Base-by-base conservation (phyloP, 2,113 vertebrate species). In the Coregonus clupeaformis region DNA sequence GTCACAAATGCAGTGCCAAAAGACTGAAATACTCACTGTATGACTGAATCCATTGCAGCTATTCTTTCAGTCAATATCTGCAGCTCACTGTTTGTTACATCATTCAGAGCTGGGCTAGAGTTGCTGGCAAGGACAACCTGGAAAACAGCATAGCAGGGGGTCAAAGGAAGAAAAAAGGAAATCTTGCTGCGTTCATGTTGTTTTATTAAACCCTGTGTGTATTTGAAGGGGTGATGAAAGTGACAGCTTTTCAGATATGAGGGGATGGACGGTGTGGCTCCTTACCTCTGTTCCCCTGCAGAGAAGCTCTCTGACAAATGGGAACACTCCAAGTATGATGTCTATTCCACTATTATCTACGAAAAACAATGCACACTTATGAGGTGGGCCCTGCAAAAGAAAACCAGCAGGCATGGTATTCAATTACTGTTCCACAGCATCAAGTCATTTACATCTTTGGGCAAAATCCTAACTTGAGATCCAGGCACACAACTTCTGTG, bases 321-420 rank as follows among this genome's bases (percentile, higher is more conserved):
- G 98, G 91, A 99, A 98, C 89, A 99, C 95, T 82, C 98, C 98
- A 88, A 99, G 94, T 93, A 99, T 99, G 90, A 99, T 95, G 93
- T 99, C 98, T 88, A 99, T 93, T 88, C 98, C 98, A 92, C 98
- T 99, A 94, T 99, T 99, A 95, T 99, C 98, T 94, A 98, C 97
- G 94, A 99, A 99, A 95, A 99, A 98, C 95, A 99, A 97, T 93
- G 97, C 98, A 96, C 98, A 99, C 96, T 96, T 97, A 89, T 99
- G 97, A 96, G 98, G 96, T 82, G 95, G 94, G 85, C 95, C 98
- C 98, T 99, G 96, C 68, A 96, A 97, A 60, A 95, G 89, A 96
- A 95, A 94, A 93, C 80, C 92, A 91, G 86, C 78, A 89, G 36
- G 80, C 77, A 82, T 77, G 18, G 84, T 42, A 42, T 42, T 94